Conservation (phyloP, 2,113 vertebrate species). For the Leptocoma aspasia region DNA sequence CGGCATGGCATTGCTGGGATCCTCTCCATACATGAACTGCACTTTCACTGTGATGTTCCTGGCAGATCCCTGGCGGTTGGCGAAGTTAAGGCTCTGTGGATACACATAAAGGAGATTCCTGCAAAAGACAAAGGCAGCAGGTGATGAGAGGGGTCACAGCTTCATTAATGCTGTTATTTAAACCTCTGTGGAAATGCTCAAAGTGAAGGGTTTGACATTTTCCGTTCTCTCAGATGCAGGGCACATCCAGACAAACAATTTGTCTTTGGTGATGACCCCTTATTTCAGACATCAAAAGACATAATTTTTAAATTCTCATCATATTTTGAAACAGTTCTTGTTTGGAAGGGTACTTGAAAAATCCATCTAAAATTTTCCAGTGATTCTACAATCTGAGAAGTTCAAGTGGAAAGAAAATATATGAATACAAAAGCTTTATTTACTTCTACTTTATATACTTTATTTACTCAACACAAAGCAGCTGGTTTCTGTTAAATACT, state of each 20-base stretch:
- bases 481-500: neutral
- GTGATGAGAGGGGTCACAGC: neutral
- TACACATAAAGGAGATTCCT: conserved; percentile 97
- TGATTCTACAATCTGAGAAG: neutral
- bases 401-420: neutral
- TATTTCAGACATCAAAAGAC: neutral
- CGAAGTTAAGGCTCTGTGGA: conserved; percentile 97
- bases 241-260: neutral
- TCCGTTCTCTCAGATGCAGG: neutral
- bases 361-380: neutral
- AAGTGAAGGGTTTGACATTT: neutral
- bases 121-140: conserved; percentile 33
- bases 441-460: neutral
- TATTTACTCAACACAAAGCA: neutral
- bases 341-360: neutral
- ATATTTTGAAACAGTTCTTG: neutral
- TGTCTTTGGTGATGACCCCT: neutral
- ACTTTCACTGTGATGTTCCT: conserved; percentile 99
- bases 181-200: neutral
- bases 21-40: conserved; percentile 98
- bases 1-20: conserved; percentile 93
- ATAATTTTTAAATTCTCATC: neutral
- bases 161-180: neutral
- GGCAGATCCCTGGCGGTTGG: conserved; percentile 96
- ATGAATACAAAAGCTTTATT: neutral